These are phyloP conservation scores for Ceraclea dissimilis DNA, from an alignment of 2,888 invertebrate genomes.

Conservation along the genomic window DNA sequence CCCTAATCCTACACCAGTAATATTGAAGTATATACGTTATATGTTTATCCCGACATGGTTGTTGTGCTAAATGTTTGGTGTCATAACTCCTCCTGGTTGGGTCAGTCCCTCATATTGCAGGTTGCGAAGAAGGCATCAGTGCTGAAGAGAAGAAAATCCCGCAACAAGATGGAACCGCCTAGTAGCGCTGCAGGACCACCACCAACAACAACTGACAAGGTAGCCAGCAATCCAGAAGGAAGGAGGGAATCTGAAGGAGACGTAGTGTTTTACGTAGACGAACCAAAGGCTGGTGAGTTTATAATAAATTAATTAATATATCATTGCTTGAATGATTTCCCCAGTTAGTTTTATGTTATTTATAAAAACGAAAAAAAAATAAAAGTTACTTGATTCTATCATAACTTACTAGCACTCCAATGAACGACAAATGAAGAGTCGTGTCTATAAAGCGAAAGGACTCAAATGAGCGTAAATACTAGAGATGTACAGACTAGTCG, in stretches of 20 bases:
- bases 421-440: no score
- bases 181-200: conserved; percentile 21
- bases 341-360: no score
- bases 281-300: conserved; percentile 50
- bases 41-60: conserved; percentile 7
- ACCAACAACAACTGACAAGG: conserved; percentile 24
- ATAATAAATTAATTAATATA: not conserved
- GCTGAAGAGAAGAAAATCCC: conserved; percentile 60
- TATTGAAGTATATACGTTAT: not conserved
- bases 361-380: no score
- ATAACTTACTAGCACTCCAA: no score
- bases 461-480: no score
- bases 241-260: conserved; percentile 54
- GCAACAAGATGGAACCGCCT: conserved; percentile 54
- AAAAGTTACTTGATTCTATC: no score
- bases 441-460: no score
- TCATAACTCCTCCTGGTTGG: conserved; percentile 31
- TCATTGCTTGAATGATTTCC: not conserved
- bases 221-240: conserved; percentile 26
- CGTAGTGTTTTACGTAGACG: conserved; percentile 58
- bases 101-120: conserved; percentile 64
- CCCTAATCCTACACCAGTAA: not conserved
- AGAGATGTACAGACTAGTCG: no score
- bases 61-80: conserved; percentile 29
- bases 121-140: conserved; percentile 69